These are phyloP conservation scores for Siniperca undulata DNA, from an alignment of 2,797 vertebrate species.

Conservation along the genomic window DNA sequence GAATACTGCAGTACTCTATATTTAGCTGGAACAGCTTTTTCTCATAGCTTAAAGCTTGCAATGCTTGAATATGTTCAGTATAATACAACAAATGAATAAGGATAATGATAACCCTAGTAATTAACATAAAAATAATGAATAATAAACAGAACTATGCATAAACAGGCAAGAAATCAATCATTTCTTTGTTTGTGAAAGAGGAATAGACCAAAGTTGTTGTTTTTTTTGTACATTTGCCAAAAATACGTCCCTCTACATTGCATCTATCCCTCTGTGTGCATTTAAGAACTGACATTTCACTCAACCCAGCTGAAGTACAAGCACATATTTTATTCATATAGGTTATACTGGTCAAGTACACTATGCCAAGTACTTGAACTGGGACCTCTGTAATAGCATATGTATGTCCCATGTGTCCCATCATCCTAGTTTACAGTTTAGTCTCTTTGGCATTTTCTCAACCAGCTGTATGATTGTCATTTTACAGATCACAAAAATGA, in stretches of 20 bases:
- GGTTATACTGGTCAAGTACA: conserved; percentile 33
- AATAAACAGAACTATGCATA: background rate
- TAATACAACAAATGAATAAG: background rate
- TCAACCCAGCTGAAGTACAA: conserved; percentile 32
- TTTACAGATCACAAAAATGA: background rate
- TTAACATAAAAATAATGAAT: no score
- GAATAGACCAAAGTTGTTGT: background rate
- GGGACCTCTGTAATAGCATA: conserved; percentile 23
- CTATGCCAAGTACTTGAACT: conserved; percentile 23
- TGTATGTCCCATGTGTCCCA: conserved; percentile 15
- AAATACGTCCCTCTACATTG: no score
- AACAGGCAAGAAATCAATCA: background rate
- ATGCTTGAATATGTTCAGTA: background rate
- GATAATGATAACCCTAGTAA: background rate
- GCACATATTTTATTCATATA: conserved; percentile 57
- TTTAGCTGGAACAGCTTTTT: background rate
- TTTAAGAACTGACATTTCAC: conserved; percentile 14
- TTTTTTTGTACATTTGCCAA: no score
- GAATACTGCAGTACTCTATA: background rate
- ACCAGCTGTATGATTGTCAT: background rate
- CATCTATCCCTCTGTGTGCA: conserved; percentile 8
- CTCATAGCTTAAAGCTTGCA: background rate
- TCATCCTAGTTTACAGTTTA: conserved; percentile 22
- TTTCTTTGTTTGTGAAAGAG: background rate
- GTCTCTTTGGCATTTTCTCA: conserved; percentile 33